A percentile compares a stretch with the other conserved stretches of the same genome.
phyloP scores from a whole-genome alignment of 2,888 invertebrate genomes.

The Ferrisia virgata region DNA sequence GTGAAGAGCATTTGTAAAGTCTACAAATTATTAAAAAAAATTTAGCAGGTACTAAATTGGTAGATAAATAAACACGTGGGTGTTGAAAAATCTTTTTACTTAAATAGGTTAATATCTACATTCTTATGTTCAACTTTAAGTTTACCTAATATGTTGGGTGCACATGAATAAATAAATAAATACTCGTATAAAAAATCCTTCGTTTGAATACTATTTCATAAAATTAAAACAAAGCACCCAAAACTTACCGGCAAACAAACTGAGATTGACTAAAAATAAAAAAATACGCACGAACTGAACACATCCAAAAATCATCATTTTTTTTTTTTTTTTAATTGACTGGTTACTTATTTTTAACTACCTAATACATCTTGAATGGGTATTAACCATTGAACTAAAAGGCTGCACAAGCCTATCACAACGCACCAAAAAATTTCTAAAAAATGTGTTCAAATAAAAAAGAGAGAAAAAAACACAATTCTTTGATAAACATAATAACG shows the following conservation, averaged over 20 bases:
- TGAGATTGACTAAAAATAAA: not conserved
- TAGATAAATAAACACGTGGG: not conserved
- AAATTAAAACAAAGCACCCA: not conserved
- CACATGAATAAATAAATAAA: too few relatives aligned
- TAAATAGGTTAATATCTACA: too few relatives aligned
- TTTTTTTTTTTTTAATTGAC: not conserved
- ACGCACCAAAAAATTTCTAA: not conserved
- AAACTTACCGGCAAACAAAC: not conserved
- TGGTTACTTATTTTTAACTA: not conserved
- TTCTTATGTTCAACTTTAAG: too few relatives aligned
- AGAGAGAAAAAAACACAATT: not conserved
- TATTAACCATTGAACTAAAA: not conserved
- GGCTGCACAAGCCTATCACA: not conserved
- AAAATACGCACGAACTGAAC: not conserved
- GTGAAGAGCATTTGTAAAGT: not conserved
- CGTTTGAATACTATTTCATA: too few relatives aligned
- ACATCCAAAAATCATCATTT: not conserved
- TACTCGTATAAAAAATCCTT: too few relatives aligned
- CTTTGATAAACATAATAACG: not conserved
- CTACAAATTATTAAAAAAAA: not conserved
- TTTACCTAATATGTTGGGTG: too few relatives aligned
- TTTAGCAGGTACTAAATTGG: not conserved
- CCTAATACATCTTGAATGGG: not conserved
- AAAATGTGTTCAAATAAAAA: not conserved
- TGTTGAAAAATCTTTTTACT: too few relatives aligned